Conservation (phyloP, 2,888 invertebrate genomes). For the Tetranychus truncatus region DNA sequence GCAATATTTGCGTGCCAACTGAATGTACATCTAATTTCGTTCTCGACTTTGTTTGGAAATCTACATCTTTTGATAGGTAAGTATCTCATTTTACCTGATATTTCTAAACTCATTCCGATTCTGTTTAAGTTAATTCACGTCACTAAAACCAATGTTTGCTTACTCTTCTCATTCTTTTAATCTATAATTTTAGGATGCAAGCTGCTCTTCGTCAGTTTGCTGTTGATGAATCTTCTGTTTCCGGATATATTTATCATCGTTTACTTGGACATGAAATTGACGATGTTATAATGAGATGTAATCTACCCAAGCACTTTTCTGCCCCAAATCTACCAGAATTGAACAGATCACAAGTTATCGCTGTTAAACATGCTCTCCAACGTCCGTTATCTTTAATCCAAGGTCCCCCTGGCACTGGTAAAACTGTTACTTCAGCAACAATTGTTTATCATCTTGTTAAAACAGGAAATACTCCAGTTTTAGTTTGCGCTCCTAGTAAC, state of each 20-base stretch:
- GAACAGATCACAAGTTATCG: constrained; percentile 93
- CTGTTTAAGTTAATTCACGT: neutral
- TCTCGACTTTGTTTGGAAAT: constrained; percentile 98
- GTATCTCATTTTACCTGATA: neutral
- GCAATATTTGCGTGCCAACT: constrained; percentile 71
- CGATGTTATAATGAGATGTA: constrained; percentile 73
- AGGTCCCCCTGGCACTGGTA: constrained; percentile 86
- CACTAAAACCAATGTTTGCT: neutral
- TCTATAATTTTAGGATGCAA: constrained; percentile 55
- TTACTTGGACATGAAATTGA: constrained; percentile 84
- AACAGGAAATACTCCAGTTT: constrained; percentile 69
- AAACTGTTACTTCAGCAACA: constrained; percentile 97
- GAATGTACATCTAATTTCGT: constrained; percentile 89
- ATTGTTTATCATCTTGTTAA: constrained; percentile 94
- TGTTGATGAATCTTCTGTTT: constrained; percentile 86
- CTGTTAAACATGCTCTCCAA: constrained; percentile 92
- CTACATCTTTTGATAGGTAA: constrained; percentile 85
- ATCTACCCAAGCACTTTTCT: constrained; percentile 80
- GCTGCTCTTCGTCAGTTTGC: constrained; percentile 82
- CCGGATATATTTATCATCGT: constrained; percentile 91
- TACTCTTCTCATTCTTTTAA: neutral
- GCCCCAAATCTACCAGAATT: constrained; percentile 93
- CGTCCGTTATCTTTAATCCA: constrained; percentile 89
- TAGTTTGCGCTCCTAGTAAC: constrained; percentile 97
- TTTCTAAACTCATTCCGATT: too few species aligned